A percentile compares a stretch with the other conserved stretches of the same genome.
phyloP scores from a whole-genome alignment of 2,888 invertebrate genomes.

The Leptinotarsa juncta region DNA sequence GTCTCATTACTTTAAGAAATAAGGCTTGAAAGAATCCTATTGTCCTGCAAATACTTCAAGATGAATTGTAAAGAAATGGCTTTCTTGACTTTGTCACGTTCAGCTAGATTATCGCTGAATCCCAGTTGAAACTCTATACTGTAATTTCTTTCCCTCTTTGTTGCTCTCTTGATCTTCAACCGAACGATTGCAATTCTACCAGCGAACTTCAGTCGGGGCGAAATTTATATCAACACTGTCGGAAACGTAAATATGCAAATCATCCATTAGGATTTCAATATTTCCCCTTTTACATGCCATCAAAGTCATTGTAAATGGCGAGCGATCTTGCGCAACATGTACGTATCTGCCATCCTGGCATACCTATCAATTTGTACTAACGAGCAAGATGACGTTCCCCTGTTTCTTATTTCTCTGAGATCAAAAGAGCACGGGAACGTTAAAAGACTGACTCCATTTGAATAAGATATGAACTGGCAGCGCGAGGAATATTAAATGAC shows the following conservation, averaged over 20 bases:
- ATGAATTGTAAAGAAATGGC: no score
- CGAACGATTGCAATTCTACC: not conserved
- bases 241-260: slow-evolving; percentile 10
- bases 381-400: slow-evolving; percentile 43
- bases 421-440: slow-evolving; percentile 35
- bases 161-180: no score
- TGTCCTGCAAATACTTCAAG: no score
- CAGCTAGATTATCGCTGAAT: no score
- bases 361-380: slow-evolving; percentile 44
- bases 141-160: no score
- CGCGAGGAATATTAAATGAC: slow-evolving; percentile 28
- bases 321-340: slow-evolving; percentile 1
- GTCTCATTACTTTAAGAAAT: no score
- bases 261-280: slow-evolving; percentile 4
- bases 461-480: slow-evolving; percentile 39
- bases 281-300: slow-evolving; percentile 1
- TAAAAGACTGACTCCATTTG: slow-evolving; percentile 33
- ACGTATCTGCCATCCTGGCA: slow-evolving; percentile 37
- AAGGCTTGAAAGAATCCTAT: no score
- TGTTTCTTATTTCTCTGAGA: slow-evolving; percentile 33
- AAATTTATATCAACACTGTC: not conserved
- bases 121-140: no score
- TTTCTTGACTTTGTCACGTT: no score
- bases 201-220: not conserved
- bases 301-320: slow-evolving; percentile 6